Evolutionary conservation across 2,797 vertebrate species (phyloP), one percentile per base, ranked within the genome.

Genomic region (Cryptoprocta ferox): DNA sequence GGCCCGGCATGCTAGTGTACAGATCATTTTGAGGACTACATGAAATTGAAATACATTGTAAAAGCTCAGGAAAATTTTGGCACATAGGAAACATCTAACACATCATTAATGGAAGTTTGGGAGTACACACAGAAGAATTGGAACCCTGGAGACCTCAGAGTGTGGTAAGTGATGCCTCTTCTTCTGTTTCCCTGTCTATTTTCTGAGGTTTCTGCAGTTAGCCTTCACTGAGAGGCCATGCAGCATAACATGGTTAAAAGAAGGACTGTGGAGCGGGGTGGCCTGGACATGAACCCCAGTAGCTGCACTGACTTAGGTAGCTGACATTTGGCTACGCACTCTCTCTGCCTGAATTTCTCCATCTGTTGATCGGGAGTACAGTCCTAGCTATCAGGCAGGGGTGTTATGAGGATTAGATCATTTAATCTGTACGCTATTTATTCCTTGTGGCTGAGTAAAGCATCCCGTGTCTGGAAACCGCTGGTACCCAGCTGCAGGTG

Each of bases 341-440:
- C 12, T 48, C 73, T 80, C 56, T 50, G 6, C n/a, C 56, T 84
- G 45, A 61, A 5, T 53, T 66, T 92, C 53, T 9, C 35, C 45
- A 78, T 35, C 16, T 85, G 11, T 9, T 61, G 15, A 19, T 18
- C 24, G 2, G 1, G 48, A 14, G n/a, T 48, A 48, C 66, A 12
- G 10, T 14, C 42, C 7, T 5, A 42, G 48, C 15, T 35, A 3
- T 42, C 75, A 75, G 28, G 50, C 21, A 32, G 15, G 14, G 14
- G 32, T 19, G 3, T 1, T 37, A 14, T 59, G 18, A 86, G 18
- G 11, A 48, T 26, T 35, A 83, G n/a, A 73, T 1, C 0, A 30
- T 6, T 7, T 48, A 24, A 28, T 1, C 1, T 0, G 0, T 18
- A 61, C 32, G n/a, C 14, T 28, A n/a, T n/a, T n/a, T n/a, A n/a